These are phyloP conservation scores for Megalopta genalis DNA, from an alignment of 1,140 invertebrate genomes.

Conservation along the genomic window DNA sequence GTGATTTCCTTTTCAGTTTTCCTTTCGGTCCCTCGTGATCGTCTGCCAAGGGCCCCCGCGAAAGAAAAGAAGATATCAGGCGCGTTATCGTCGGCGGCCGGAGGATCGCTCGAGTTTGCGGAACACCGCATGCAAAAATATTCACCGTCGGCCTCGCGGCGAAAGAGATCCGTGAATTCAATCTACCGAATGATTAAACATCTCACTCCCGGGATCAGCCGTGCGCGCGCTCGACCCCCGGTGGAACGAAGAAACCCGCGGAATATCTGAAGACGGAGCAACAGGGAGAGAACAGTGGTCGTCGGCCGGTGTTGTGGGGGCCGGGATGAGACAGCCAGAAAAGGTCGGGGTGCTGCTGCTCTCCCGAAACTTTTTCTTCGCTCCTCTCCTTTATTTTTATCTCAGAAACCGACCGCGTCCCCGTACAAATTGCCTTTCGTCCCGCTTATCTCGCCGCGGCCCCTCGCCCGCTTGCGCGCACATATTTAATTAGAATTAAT, in stretches of 20 bases:
- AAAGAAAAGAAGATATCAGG: too few species aligned
- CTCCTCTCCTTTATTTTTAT: conserved; percentile 57
- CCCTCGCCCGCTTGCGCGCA: conserved; percentile 61
- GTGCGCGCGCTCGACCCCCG: conserved; percentile 1
- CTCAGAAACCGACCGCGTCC: conserved; percentile 62
- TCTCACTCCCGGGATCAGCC: conserved; percentile 62
- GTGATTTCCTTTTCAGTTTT: too few species aligned
- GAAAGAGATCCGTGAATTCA: conserved; percentile 66
- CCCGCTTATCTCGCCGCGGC: conserved; percentile 63
- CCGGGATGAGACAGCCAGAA: conserved; percentile 36
- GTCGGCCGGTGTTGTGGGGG: neutral
- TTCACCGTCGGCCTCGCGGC: conserved; percentile 60
- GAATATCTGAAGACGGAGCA: neutral
- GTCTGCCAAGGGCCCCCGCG: too few species aligned
- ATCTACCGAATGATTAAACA: conserved; percentile 74
- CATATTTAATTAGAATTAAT: conserved; percentile 71
- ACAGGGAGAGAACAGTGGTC: neutral
- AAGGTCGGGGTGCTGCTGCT: conserved; percentile 45
- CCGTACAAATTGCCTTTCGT: conserved; percentile 69
- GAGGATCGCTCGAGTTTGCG: conserved; percentile 50
- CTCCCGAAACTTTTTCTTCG: conserved; percentile 54
- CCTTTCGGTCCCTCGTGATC: too few species aligned
- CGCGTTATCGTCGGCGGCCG: too few species aligned
- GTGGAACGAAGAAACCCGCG: neutral
- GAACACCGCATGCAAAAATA: conserved; percentile 68